Conservation (phyloP, 2,888 invertebrate genomes). For the Nephrotoma guestfalica region DNA sequence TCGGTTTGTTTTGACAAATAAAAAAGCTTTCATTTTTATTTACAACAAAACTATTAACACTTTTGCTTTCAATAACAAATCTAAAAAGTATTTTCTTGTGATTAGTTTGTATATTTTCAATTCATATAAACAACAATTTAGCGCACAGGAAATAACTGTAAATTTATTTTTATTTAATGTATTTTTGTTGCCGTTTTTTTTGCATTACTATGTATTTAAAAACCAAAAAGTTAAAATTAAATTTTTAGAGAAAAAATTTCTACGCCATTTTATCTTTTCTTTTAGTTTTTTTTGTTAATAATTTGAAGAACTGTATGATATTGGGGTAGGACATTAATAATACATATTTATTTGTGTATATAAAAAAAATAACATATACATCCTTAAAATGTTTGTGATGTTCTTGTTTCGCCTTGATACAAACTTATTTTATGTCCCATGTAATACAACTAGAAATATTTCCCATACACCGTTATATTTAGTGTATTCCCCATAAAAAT, state of each 20-base stretch:
- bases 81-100: background rate
- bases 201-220: background rate
- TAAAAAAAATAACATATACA: background rate
- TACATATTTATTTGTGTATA: background rate
- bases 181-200: background rate
- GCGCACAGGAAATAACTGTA: background rate
- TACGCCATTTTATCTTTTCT: slow-evolving; percentile 9
- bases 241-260: background rate
- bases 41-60: background rate
- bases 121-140: background rate
- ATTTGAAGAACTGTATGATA: background rate
- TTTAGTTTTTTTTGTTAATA: background rate
- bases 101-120: background rate
- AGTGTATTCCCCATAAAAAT: background rate
- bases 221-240: background rate
- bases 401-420: background rate
- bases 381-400: background rate
- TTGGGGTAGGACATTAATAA: slow-evolving; percentile 10
- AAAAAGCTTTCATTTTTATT: background rate
- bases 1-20: background rate
- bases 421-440: background rate
- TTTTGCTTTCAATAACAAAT: background rate
- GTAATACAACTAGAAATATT: background rate
- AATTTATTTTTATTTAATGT: background rate
- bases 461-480: background rate